phyloP scores from a whole-genome alignment of 2,888 invertebrate species.

The Spodoptera littoralis region DNA sequence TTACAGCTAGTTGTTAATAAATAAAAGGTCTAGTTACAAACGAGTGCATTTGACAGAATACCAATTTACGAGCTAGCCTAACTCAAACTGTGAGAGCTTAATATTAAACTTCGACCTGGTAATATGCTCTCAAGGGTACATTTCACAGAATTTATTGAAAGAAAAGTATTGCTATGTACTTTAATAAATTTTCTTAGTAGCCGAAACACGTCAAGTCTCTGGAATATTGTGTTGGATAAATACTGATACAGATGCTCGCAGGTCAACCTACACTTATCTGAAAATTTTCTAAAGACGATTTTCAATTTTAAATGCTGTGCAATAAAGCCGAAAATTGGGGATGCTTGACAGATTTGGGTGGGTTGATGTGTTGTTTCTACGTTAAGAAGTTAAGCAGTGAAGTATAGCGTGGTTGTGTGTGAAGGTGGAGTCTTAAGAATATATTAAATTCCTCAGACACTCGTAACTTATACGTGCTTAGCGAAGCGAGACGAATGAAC shows the following conservation, averaged over 20 bases:
- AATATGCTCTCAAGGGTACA: too few species aligned
- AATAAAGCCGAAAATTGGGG: too few species aligned
- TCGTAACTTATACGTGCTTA: slow-evolving; percentile 56
- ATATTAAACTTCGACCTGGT: background rate
- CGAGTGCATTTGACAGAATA: slow-evolving; percentile 37
- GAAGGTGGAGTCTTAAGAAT: slow-evolving; percentile 53
- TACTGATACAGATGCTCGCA: too few species aligned
- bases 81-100: slow-evolving; percentile 7
- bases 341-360: too few species aligned
- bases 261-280: too few species aligned
- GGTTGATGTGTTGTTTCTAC: background rate
- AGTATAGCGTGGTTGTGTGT: slow-evolving; percentile 39
- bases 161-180: too few species aligned
- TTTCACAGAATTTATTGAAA: too few species aligned
- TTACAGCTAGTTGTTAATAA: background rate
- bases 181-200: too few species aligned
- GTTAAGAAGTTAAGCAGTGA: slow-evolving; percentile 48
- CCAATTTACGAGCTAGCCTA: slow-evolving; percentile 25
- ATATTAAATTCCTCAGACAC: slow-evolving; percentile 58
- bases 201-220: too few species aligned
- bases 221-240: too few species aligned
- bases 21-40: slow-evolving; percentile 3
- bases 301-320: too few species aligned
- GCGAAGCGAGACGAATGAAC: slow-evolving; percentile 55
- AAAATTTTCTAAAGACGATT: too few species aligned